Base-by-base conservation (phyloP, 2,113 vertebrate species). In the Motacilla alba region DNA sequence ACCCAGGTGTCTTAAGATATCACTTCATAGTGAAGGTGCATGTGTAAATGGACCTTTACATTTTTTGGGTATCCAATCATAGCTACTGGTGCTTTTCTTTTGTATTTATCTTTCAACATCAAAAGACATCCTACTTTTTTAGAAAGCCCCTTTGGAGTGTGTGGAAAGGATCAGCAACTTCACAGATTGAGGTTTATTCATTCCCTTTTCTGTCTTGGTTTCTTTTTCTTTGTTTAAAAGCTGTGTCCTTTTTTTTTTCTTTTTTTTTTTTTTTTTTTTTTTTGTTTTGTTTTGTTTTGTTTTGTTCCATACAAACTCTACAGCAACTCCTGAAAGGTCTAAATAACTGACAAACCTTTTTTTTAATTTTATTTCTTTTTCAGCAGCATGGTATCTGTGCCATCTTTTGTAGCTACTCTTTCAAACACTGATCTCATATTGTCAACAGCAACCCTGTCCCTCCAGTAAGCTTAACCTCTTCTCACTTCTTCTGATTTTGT, bases 201-300 rank as follows among this genome's bases (percentile, higher is more conserved):
- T 53, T 73, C 19, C 12, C 30, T 69, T 87, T 33, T 62, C 59
- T 78, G 16, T 62, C 33, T 30, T 68, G 2, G 6, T 70, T 78
- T 64, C 3, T n/a, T 75, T 63, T 58, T 31, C 4, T 9, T 67
- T 75, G 44, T 72, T 27, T 30, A 41, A 46, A 26, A 68, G 3
- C 2, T 2, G 4, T 69, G 37, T 2, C 17, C 1, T 24, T 46
- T n/a, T n/a, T n/a, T n/a, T n/a, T n/a, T n/a, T n/a, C n/a, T n/a
- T n/a, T n/a, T n/a, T n/a, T n/a, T n/a, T n/a, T n/a, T n/a, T n/a
- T n/a, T n/a, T n/a, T n/a, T 1, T 15, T 58, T 56, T n/a, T 15
- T 19, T 9, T 37, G 20, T 62, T 69, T 5, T 21, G n/a, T 10
- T 69, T 23, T 33, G 4, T 24, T 43, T 10, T 76, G 10, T n/a